phyloP scores from a whole-genome alignment of 1,140 invertebrate species.

The Caenorhabditis latens region DNA sequence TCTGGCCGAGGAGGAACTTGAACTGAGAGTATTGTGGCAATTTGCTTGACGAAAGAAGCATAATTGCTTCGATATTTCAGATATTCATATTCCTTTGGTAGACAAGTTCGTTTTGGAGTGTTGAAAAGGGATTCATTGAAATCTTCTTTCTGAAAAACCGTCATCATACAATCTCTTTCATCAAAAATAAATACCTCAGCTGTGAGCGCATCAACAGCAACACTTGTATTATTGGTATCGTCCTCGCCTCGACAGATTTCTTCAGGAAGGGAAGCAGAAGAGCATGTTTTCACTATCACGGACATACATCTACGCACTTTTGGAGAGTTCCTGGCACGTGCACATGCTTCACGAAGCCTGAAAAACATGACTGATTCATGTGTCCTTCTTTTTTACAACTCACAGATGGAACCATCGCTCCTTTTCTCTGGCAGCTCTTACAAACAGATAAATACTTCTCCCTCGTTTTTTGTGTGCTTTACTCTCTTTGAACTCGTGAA shows the following conservation, averaged over 20 bases:
- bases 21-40: conserved; percentile 16
- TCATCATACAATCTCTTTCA: neutral
- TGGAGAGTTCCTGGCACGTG: conserved; percentile 31
- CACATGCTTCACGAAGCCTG: conserved; percentile 70
- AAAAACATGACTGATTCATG: conserved; percentile 51
- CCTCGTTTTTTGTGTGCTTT: conserved; percentile 50
- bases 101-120: neutral
- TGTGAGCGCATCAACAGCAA: conserved; percentile 35
- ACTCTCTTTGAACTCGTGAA: conserved; percentile 50
- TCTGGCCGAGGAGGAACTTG: conserved; percentile 43
- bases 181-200: neutral
- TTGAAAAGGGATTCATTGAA: conserved; percentile 29
- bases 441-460: conserved; percentile 83
- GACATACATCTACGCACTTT: conserved; percentile 18
- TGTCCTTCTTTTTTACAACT: conserved; percentile 76
- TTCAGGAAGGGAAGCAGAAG: conserved; percentile 15
- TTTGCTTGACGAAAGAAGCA: conserved; percentile 26
- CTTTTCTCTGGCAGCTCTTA: conserved; percentile 87
- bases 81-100: conserved; percentile 23
- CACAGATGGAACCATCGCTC: conserved; percentile 86
- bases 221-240: neutral
- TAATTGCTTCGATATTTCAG: conserved; percentile 30
- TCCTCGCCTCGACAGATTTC: neutral
- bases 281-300: conserved; percentile 4
- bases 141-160: conserved; percentile 17